Percentiles rank a stretch among this genome's conserved stretches.
phyloP scores from a whole-genome alignment of 2,113 vertebrate species.

The Tapirus terrestris region DNA sequence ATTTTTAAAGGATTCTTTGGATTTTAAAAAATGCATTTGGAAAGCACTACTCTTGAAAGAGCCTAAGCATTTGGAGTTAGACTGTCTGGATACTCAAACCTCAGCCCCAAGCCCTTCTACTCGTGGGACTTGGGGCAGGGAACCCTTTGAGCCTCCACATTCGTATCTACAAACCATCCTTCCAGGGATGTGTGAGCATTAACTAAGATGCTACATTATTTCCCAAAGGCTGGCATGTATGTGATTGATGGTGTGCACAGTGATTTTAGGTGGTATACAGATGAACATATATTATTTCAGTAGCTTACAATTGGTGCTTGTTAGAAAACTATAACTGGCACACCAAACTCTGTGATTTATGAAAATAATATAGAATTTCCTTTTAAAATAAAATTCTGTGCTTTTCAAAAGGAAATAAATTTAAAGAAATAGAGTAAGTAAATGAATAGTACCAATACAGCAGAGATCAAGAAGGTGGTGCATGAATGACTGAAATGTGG shows the following conservation, averaged over 20 bases:
- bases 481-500: not conserved
- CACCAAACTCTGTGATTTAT: slow-evolving; percentile 56
- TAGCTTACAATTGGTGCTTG: not conserved
- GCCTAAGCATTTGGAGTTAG: not conserved
- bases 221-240: not conserved
- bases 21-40: not conserved
- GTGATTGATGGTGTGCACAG: not conserved
- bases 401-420: slow-evolving; percentile 44
- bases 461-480: not conserved
- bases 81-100: not conserved
- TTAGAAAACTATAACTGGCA: slow-evolving; percentile 19
- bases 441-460: not conserved
- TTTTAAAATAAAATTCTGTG: slow-evolving; percentile 45
- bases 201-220: not conserved
- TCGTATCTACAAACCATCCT: not conserved
- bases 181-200: not conserved
- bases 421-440: slow-evolving; percentile 36
- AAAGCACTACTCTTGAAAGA: not conserved
- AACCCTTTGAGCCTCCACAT: not conserved
- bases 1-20: slow-evolving; percentile 24
- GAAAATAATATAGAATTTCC: slow-evolving; percentile 51
- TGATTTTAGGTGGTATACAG: not conserved
- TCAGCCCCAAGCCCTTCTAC: not conserved
- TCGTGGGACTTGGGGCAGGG: not conserved
- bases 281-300: slow-evolving; percentile 42